These are phyloP conservation scores for Phymatocera aterrima DNA, from an alignment of 2,888 invertebrate genomes.

Conservation along the genomic window DNA sequence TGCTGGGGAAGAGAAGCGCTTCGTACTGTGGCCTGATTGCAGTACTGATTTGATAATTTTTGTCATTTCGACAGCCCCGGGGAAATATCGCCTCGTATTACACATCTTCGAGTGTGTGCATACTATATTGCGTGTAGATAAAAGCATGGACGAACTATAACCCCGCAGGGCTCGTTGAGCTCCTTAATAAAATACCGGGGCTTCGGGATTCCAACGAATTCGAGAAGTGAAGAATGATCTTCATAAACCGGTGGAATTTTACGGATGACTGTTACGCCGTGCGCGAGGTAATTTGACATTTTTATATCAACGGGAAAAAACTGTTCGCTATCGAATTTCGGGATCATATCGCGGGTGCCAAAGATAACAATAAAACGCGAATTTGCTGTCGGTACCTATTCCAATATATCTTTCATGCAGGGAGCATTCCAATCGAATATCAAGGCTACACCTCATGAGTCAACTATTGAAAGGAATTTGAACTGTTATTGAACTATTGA, in stretches of 20 bases:
- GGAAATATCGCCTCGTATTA: too few relatives aligned
- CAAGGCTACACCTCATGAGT: neutral
- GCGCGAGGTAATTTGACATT: neutral
- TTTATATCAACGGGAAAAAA: neutral
- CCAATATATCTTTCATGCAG: neutral
- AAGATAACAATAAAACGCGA: neutral
- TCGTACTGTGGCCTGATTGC: too few relatives aligned
- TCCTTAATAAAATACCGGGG: neutral
- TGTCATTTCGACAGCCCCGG: too few relatives aligned
- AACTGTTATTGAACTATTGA: too few relatives aligned
- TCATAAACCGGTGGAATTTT: neutral
- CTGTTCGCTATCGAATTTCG: neutral
- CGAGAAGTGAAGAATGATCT: neutral
- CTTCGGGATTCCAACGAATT: neutral
- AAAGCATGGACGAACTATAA: neutral
- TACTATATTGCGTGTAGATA: too few relatives aligned
- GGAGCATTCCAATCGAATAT: neutral
- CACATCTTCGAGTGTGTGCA: too few relatives aligned
- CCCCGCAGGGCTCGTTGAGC: neutral
- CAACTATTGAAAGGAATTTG: too few relatives aligned
- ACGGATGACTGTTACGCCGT: neutral
- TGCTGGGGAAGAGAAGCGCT: too few relatives aligned
- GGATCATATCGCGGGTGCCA: neutral
- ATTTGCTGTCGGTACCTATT: neutral
- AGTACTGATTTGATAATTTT: too few relatives aligned